Base-by-base conservation (phyloP, 2,888 invertebrate genomes). In the Sphinx pinastri region DNA sequence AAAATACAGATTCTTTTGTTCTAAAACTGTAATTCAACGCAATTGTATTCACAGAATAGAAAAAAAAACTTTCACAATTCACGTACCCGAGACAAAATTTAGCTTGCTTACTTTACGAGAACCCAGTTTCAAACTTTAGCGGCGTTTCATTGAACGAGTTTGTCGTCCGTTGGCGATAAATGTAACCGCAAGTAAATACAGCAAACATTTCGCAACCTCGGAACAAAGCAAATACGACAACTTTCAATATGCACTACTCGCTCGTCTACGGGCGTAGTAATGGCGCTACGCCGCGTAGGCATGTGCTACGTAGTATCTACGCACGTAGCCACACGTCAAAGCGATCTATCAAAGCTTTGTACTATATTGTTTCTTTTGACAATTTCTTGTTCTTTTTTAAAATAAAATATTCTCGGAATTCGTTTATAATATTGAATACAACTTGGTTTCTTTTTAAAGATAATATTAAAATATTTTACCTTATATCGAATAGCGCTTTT, bases 211-310 rank as follows among this genome's bases (percentile, higher is more conserved):
- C 16, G 47, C 16, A 19, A 47, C 19, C 19, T 4, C 57, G 60
- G 49, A 63, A 63, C 63, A 63, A 63, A 63, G 63, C 63, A 57
- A 57, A 25, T 57, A 57, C 57, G 12, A 19, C 47, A 13, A 63
- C 63, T 63, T 60, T 63, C 63, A 63, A 49, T 63, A 19, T 63
- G n/a, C 47, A 60, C 63, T 49, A 63, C 47, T 16, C 60, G 45
- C 45, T n/a, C 47, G 16, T 19, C 63, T 63, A 63, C 63, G 49
- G 19, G 49, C 63, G 63, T 63, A 49, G 63, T 49, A 63, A 13
- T 0, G 25, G 2, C 25, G 49, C 49, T 63, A 49, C 60, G 19
- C 16, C 47, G 16, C 63, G 63, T 63, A 49, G 63, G 12, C 13
- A 49, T 60, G 6, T 19, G 63, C 63, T 63, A 63, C 60, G 47